Conservation (phyloP, 2,888 invertebrate species). For the Dicyrtomina minuta region DNA sequence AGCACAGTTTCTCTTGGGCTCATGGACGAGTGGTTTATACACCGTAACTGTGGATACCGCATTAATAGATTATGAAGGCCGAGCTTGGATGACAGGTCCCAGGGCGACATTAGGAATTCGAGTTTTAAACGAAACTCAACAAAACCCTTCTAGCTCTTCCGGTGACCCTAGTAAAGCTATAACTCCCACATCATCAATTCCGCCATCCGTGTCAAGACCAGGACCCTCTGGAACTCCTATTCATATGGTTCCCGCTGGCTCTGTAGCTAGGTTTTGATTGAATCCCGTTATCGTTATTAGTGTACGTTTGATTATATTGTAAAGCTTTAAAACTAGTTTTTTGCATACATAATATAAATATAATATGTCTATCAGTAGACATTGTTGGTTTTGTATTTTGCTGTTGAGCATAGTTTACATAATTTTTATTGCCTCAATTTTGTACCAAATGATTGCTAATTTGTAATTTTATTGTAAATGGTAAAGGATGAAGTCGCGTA, state of each 20-base stretch:
- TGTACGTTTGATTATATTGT: too few relatives aligned
- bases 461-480: too few relatives aligned
- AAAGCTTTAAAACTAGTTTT: too few relatives aligned
- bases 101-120: slow-evolving; percentile 73
- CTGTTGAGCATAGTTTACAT: too few relatives aligned
- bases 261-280: neutral
- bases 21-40: slow-evolving; percentile 58
- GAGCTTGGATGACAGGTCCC: slow-evolving; percentile 88
- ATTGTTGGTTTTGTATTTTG: too few relatives aligned
- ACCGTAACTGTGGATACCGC: slow-evolving; percentile 79
- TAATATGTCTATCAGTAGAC: too few relatives aligned
- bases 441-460: too few relatives aligned
- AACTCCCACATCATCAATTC: neutral
- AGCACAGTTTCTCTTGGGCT: slow-evolving; percentile 81
- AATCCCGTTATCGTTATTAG: too few relatives aligned
- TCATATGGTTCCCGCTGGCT: slow-evolving; percentile 19
- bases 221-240: slow-evolving; percentile 27
- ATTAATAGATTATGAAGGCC: slow-evolving; percentile 78
- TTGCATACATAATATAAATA: too few relatives aligned
- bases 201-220: slow-evolving; percentile 10
- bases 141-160: slow-evolving; percentile 1
- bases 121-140: slow-evolving; percentile 65
- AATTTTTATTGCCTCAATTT: too few relatives aligned
- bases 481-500: too few relatives aligned
- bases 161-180: neutral